Conservation (phyloP, 92 coral and sea anemone species). For the Desmophyllum pertusum region DNA sequence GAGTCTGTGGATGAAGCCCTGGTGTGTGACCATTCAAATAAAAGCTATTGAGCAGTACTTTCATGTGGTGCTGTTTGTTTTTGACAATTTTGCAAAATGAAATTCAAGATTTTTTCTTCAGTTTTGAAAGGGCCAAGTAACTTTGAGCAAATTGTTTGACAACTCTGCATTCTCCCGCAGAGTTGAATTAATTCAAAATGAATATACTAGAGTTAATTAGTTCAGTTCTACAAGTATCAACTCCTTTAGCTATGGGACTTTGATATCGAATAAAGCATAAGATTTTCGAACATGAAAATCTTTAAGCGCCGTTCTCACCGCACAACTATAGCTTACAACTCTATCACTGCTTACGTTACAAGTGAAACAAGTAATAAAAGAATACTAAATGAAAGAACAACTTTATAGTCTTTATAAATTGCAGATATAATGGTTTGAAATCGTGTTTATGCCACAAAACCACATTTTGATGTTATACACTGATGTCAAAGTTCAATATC, state of each 20-base stretch:
- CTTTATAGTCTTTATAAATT: not conserved
- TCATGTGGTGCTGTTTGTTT: too few relatives aligned
- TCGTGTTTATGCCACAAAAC: constrained; percentile 2
- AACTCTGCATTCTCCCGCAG: not conserved
- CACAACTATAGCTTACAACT: not conserved
- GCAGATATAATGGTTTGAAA: not conserved
- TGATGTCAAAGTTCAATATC: not conserved
- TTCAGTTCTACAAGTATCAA: not conserved
- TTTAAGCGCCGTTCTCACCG: not conserved
- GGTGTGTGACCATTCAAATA: too few relatives aligned
- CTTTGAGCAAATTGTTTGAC: not conserved
- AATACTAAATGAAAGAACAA: not conserved
- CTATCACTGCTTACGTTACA: not conserved
- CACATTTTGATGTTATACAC: not conserved
- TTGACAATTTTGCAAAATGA: too few relatives aligned
- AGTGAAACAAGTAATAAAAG: not conserved
- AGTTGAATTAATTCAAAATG: not conserved
- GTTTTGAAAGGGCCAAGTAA: too few relatives aligned
- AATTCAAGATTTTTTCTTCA: too few relatives aligned
- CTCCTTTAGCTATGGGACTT: not conserved
- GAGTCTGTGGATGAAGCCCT: too few relatives aligned
- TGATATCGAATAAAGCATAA: not conserved
- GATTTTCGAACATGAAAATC: not conserved
- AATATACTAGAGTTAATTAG: not conserved
- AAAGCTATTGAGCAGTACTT: too few relatives aligned